phyloP scores from a whole-genome alignment of 2,888 invertebrate species.

The Andrena praecox region DNA sequence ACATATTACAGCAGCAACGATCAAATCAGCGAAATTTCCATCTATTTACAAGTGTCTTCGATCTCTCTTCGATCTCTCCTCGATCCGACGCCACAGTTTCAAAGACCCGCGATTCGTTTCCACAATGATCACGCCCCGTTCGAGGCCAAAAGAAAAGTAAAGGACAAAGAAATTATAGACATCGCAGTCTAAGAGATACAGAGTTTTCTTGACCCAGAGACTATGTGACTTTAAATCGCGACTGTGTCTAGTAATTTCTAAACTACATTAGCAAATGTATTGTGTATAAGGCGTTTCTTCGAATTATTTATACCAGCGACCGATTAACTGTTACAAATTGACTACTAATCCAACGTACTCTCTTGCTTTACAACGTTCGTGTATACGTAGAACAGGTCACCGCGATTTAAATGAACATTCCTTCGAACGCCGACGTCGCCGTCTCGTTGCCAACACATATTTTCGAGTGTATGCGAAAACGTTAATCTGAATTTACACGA shows the following conservation, averaged over 20 bases:
- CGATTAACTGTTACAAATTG: conserved; percentile 60
- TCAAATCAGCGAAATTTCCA: conserved; percentile 46
- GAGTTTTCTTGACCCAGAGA: conserved; percentile 32
- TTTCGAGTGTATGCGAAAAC: conserved; percentile 51
- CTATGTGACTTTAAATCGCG: conserved; percentile 45
- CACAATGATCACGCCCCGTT: not conserved
- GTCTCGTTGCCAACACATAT: conserved; percentile 30
- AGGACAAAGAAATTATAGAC: conserved; percentile 31
- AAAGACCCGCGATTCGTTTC: conserved; percentile 20
- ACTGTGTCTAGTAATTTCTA: conserved; percentile 47
- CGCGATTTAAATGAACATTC: conserved; percentile 52
- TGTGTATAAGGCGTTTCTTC: conserved; percentile 57
- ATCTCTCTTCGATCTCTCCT: conserved; percentile 22
- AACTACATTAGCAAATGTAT: conserved; percentile 56
- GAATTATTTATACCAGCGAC: conserved; percentile 43
- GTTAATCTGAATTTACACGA: conserved; percentile 54
- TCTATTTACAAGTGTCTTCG: conserved; percentile 52
- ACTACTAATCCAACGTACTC: conserved; percentile 52
- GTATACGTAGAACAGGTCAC: conserved; percentile 35
- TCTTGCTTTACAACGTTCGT: conserved; percentile 33
- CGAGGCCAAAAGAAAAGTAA: conserved; percentile 39
- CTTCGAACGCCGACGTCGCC: conserved; percentile 32
- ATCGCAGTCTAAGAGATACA: conserved; percentile 32
- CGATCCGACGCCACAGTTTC: conserved; percentile 19
- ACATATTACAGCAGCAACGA: conserved; percentile 55